Evolutionary conservation across 2,113 vertebrate genomes (phyloP), one percentile per base, ranked within the genome.

Genomic region (Monopterus albus): DNA sequence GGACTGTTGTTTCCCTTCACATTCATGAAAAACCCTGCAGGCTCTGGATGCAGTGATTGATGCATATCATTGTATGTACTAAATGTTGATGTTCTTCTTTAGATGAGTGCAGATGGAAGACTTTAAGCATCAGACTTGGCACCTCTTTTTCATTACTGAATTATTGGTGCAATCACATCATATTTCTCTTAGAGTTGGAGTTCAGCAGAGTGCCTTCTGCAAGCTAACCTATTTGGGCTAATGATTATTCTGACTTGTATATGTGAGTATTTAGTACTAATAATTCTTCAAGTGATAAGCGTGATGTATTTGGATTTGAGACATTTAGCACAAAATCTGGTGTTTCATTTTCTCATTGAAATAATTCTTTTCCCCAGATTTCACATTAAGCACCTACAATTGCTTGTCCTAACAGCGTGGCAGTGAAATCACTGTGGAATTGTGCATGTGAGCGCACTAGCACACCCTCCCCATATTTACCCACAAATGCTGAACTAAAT

Each of bases 11-110:
- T 31, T 53, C n/a, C 76, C 83, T 81, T n/a, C 45, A 70, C 62
- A 84, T 86, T 84, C 88, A 81, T 50, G 58, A 51, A 67, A 79
- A 66, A 61, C 50, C 85, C 82, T 12, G 23, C 50, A 81, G 81
- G 77, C 68, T 42, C 13, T 29, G 61, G 59, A 72, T 79, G 71
- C 82, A 56, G 77, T 78, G 79, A 83, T 76, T 83, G 74, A 79
- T 80, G 84, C 73, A 80, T 75, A 64, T 81, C 49, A 72, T 51
- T 55, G 45, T 66, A 63, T 12, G 9, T 58, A 57, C 38, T 72
- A 62, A 75, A 80, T 74, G n/a, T 55, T 78, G 70, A 75, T 76
- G 75, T 83, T 61, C 59, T 56, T 52, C 75, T 68, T 81, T 61
- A 57, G 59, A 47, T 10, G 6, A 70, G 60, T 38, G 63, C 62